Percentiles rank a stretch among this genome's conserved stretches.
phyloP scores from a whole-genome alignment of 1,140 invertebrate genomes.

The Prorops nasuta region DNA sequence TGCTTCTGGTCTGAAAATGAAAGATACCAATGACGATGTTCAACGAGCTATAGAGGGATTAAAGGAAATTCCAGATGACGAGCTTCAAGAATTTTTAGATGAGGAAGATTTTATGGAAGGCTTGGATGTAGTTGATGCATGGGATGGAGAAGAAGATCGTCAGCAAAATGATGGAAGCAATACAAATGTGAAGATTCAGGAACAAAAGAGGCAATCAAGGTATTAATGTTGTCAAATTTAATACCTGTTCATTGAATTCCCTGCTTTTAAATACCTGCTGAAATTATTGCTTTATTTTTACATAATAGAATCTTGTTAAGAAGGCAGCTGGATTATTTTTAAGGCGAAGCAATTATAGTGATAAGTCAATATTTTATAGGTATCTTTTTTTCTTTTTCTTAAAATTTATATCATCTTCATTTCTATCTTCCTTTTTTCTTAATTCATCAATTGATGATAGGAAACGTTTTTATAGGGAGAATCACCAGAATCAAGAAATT shows the following conservation, averaged over 20 bases:
- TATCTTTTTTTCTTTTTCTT: no score
- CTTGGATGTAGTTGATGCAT: conserved; percentile 47
- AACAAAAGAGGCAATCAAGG: no score
- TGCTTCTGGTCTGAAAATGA: no score
- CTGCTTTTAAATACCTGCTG: no score
- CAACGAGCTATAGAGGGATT: conserved; percentile 27
- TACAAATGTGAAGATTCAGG: background rate
- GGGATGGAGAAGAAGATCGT: conserved; percentile 47
- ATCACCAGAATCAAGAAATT: conserved; percentile 6
- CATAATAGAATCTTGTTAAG: no score
- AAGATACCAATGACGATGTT: conserved; percentile 24
- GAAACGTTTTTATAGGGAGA: conserved; percentile 27
- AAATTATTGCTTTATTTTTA: no score
- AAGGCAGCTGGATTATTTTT: no score
- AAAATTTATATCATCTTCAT: no score
- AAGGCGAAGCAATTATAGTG: no score
- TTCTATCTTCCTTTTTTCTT: background rate
- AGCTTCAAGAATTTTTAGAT: conserved; percentile 43
- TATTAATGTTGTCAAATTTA: no score
- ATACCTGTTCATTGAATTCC: no score
- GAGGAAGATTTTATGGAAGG: conserved; percentile 49
- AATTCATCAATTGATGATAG: background rate
- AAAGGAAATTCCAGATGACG: conserved; percentile 34
- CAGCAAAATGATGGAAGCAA: background rate
- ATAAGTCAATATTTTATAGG: no score